Conservation (phyloP, 1,140 invertebrate species). For the Achatina immaculata region DNA sequence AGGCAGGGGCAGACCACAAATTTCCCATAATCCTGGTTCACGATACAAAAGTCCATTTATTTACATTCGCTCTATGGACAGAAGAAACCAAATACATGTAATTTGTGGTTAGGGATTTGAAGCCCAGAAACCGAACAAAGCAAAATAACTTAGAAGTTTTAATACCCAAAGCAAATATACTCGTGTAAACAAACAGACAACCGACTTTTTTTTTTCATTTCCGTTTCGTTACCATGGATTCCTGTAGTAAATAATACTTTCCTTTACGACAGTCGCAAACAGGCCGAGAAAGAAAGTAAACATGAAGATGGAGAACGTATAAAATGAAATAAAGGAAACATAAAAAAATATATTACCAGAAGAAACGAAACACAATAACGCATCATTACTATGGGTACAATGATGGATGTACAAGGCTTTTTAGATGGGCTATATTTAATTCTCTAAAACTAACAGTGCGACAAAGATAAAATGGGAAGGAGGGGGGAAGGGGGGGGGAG, state of each 20-base stretch:
- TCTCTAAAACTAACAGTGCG: background rate
- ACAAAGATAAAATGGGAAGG: background rate
- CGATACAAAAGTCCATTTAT: constrained; percentile 2
- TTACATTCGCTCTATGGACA: background rate
- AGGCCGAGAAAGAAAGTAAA: background rate
- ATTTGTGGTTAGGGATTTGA: constrained; percentile 1
- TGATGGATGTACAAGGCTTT: background rate
- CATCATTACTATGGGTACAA: constrained; percentile 1
- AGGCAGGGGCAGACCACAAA: background rate
- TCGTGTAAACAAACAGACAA: background rate
- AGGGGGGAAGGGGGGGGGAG: no score
- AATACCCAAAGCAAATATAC: constrained; percentile 2
- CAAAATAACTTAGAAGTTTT: constrained; percentile 9
- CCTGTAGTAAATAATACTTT: constrained; percentile 6
- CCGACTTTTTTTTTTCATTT: background rate
- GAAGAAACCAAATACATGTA: background rate
- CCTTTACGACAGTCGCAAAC: constrained; percentile 11
- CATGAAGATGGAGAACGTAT: background rate
- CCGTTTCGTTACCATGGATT: background rate
- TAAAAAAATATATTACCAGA: background rate
- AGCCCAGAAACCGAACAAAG: background rate
- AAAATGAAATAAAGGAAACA: background rate
- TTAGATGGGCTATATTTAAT: background rate
- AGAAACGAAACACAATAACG: background rate
- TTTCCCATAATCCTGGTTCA: background rate